Percentiles rank a stretch among this genome's conserved stretches.
Evolutionary conservation across 2,113 vertebrate species (phyloP).

Genomic region (Corapipo altera): DNA sequence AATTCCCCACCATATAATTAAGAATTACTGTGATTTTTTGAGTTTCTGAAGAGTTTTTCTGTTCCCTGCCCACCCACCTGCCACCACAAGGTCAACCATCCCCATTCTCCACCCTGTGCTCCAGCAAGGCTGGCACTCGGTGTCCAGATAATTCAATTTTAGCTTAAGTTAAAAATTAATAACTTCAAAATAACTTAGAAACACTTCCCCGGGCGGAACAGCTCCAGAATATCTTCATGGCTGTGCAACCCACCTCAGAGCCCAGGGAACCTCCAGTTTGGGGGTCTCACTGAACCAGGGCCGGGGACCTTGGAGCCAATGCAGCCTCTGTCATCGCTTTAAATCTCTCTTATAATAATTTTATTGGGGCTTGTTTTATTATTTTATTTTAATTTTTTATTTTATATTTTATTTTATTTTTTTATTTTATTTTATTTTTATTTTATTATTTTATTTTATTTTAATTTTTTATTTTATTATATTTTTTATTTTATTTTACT

Average conservation of each 20-base stretch:
- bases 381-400: no score
- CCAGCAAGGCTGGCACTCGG: neutral
- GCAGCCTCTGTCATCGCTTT: accelerated
- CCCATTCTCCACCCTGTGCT: accelerated
- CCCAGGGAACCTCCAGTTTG: accelerated
- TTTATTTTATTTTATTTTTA: no score
- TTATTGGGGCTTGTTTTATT: no score
- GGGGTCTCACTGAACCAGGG: neutral
- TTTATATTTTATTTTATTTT: no score
- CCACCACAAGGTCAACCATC: neutral
- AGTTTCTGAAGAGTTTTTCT: neutral
- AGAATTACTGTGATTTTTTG: neutral
- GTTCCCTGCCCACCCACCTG: neutral
- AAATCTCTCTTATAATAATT: neutral
- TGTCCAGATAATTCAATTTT: neutral
- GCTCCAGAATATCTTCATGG: neutral
- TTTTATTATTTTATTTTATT: no score
- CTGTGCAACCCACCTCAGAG: accelerated
- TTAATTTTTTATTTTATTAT: no score
- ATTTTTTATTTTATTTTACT: no score
- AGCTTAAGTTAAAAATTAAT: neutral
- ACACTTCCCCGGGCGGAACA: neutral
- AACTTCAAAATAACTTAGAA: neutral
- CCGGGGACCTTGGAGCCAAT: accelerated
- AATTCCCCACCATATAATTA: accelerated